Percentiles rank a stretch among this genome's conserved stretches.
Evolutionary conservation across 2,888 invertebrate species (phyloP).

Genomic region (Chironomus tentans): DNA sequence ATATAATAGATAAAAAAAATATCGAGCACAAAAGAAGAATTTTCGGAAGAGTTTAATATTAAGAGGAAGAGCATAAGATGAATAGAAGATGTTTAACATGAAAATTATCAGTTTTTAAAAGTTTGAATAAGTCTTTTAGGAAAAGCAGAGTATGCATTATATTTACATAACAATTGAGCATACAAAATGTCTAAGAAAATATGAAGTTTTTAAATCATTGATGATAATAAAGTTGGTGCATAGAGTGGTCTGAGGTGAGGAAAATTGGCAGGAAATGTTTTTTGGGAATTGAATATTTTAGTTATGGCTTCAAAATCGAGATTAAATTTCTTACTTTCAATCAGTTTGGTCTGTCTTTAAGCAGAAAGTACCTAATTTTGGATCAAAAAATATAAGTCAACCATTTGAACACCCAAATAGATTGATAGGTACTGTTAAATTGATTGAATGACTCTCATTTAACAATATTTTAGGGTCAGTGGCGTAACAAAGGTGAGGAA

Average conservation of each 20-base stretch:
- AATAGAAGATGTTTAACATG: constrained; percentile 20
- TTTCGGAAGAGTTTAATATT: neutral
- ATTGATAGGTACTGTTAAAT: too few species aligned
- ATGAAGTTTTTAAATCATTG: constrained; percentile 7
- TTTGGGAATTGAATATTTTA: too few species aligned
- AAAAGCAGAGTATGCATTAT: constrained; percentile 10
- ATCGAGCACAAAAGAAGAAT: neutral
- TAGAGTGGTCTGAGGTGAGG: neutral
- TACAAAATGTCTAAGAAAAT: neutral
- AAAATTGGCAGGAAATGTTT: too few species aligned
- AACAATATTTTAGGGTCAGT: too few species aligned
- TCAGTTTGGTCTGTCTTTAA: too few species aligned
- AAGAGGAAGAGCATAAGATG: neutral
- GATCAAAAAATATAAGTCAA: too few species aligned
- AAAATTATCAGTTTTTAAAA: constrained; percentile 15
- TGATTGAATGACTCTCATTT: too few species aligned
- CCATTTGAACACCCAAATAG: too few species aligned
- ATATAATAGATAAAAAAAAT: neutral
- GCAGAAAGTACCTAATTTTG: too few species aligned
- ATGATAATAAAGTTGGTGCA: neutral
- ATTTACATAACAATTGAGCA: constrained; percentile 22
- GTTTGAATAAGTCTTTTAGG: neutral
- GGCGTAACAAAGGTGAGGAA: too few species aligned
- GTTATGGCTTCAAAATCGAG: too few species aligned
- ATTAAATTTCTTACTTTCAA: too few species aligned